phyloP scores from a whole-genome alignment of 2,797 vertebrate genomes.

The Bovichtus diacanthus region DNA sequence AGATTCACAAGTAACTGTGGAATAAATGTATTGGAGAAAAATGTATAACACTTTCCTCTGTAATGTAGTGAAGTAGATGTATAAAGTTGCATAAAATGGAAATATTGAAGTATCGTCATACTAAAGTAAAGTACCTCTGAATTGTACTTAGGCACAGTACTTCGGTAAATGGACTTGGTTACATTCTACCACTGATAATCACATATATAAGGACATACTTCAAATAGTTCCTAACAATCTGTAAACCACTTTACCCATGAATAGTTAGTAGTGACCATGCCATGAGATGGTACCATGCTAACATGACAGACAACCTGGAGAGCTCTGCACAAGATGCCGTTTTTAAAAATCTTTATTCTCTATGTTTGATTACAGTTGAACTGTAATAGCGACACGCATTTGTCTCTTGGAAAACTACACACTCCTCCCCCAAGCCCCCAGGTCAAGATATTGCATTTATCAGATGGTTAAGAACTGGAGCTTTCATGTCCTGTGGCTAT shows the following conservation, averaged over 20 bases:
- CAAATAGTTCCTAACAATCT: neutral
- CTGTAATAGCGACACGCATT: constrained; percentile 15
- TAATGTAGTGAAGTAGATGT: neutral
- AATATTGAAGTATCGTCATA: too few species aligned
- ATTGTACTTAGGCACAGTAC: neutral
- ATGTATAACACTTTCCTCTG: neutral
- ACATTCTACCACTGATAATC: neutral
- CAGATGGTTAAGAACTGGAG: constrained; percentile 41
- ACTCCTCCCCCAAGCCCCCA: neutral
- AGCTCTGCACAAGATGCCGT: neutral
- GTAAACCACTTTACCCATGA: neutral
- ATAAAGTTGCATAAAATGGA: neutral
- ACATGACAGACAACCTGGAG: neutral
- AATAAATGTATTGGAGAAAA: neutral
- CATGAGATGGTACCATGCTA: neutral
- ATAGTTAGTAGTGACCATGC: neutral
- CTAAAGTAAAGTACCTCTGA: neutral
- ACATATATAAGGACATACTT: neutral
- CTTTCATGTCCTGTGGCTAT: constrained; percentile 50
- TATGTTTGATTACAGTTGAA: constrained; percentile 13
- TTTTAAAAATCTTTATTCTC: neutral
- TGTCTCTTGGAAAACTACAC: constrained; percentile 13
- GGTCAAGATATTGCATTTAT: constrained; percentile 33
- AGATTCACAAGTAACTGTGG: neutral
- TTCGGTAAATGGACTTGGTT: neutral